Conservation (phyloP, 2,797 vertebrate genomes). For the Urocyon cinereoargenteus region DNA sequence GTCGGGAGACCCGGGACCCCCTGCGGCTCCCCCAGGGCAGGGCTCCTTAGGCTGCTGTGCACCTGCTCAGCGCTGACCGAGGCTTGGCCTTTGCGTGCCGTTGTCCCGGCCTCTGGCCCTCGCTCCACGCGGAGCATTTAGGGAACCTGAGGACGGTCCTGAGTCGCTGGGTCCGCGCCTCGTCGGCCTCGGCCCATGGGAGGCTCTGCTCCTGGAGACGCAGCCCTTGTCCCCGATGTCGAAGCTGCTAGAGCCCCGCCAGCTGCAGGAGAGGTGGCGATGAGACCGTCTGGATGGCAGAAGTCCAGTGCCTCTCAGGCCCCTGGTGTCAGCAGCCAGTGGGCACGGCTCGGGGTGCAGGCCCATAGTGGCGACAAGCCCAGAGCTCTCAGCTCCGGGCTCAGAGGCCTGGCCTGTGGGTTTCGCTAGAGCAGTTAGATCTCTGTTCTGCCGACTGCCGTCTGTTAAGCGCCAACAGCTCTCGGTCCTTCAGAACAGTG, state of each 20-base stretch:
- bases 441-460: not conserved
- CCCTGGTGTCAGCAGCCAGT: not conserved
- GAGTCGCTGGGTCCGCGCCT: no score
- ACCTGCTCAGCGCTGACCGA: no score
- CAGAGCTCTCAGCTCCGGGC: not conserved
- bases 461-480: not conserved
- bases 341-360: not conserved
- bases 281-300: not conserved
- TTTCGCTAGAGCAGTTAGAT: constrained; percentile 17
- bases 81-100: no score
- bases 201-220: constrained; percentile 1
- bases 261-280: not conserved
- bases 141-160: no score
- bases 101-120: no score
- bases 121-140: no score
- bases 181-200: not conserved
- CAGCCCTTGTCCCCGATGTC: not conserved
- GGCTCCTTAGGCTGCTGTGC: no score
- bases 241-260: constrained; percentile 4
- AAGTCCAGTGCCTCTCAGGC: not conserved
- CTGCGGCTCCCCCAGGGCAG: no score
- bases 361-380: not conserved
- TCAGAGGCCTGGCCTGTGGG: not conserved
- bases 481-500: not conserved
- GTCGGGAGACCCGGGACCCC: no score